Evolutionary conservation across 2,797 vertebrate species (phyloP), one percentile per base, ranked within the genome.

Genomic region (Neosalanx taihuensis): DNA sequence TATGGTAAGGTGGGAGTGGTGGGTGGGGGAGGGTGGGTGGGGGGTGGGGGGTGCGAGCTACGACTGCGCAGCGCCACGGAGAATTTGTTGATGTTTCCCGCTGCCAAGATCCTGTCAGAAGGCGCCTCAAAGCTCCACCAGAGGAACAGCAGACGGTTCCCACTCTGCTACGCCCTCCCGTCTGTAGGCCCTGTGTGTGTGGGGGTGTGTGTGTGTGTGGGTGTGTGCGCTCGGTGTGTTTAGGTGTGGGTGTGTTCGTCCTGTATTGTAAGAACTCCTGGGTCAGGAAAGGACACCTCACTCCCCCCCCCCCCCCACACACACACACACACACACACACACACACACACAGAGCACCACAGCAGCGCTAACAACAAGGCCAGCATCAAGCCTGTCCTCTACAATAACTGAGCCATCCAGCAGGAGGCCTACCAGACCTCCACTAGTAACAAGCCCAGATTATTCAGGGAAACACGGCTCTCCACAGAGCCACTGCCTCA

Each of bases 41-140:
- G 74, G 65, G 65, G 20, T 23, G 66, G 15, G 51, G 31, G 41
- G 31, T 10, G 33, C 37, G 5, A 23, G 63, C 35, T n/a, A 37
- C 72, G 61, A 72, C 79, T 77, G 51, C 57, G 68, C 69, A 83
- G 79, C 51, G 67, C 87, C 89, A 82, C 82, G 85, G 89, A 88
- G 88, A 90, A 92, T 90, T 89, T 91, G 90, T 93, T 92, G 91
- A 90, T 86, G 74, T 91, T 91, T 90, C 84, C 83, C 3, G 71
- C 86, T 92, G 92, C 92, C 93, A 93, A 93, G 90, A 91, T 91
- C 89, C 91, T 91, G 87, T 93, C 91, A 92, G 86, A 83, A 88
- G 87, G 86, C 77, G 86, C 88, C 88, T 88, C 83, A 76, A 56
- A 59, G 70, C 72, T 71, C 33, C 26, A 61, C 30, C 85, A 89